These are phyloP conservation scores for Phainopepla nitens DNA, from an alignment of 2,113 vertebrate species.

Conservation along the genomic window DNA sequence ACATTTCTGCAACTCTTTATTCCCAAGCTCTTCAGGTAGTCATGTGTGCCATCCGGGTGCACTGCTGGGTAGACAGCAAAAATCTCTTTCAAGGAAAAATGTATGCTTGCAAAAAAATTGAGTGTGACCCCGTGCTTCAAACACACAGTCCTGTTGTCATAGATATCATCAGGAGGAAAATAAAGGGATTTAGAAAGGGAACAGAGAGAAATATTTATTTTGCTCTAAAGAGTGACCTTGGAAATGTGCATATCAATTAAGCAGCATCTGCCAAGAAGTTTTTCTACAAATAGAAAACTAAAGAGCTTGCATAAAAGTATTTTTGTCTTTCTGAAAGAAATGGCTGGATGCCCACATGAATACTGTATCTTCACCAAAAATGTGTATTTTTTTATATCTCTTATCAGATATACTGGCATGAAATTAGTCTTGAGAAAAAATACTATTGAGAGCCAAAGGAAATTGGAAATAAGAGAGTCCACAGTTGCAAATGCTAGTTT, in stretches of 20 bases:
- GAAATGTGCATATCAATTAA: constrained; percentile 58
- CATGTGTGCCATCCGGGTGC: not conserved
- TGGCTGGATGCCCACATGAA: constrained; percentile 37
- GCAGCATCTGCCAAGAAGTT: constrained; percentile 55
- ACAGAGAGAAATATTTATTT: constrained; percentile 1
- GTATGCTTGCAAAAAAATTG: not conserved
- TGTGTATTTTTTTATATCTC: not conserved
- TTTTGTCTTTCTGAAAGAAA: constrained; percentile 35
- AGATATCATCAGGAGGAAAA: not conserved
- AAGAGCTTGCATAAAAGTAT: constrained; percentile 7
- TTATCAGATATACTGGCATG: constrained; percentile 38
- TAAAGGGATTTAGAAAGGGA: not conserved
- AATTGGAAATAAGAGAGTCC: not conserved
- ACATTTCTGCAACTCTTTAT: not conserved
- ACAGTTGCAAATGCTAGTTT: not conserved
- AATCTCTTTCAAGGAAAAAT: not conserved
- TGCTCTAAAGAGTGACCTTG: constrained; percentile 52
- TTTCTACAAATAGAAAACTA: constrained; percentile 40
- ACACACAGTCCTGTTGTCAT: not conserved
- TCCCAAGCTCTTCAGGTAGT: not conserved
- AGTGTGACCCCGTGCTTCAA: not conserved
- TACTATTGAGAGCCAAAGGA: not conserved
- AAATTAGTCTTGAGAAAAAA: constrained; percentile 45
- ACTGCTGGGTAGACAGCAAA: not conserved
- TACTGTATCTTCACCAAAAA: constrained; percentile 47